A percentile compares a stretch with the other conserved stretches of the same genome.
These are phyloP conservation scores for Eidolon dupreanum DNA, from an alignment of 2,797 vertebrate species.

Conservation along the genomic window DNA sequence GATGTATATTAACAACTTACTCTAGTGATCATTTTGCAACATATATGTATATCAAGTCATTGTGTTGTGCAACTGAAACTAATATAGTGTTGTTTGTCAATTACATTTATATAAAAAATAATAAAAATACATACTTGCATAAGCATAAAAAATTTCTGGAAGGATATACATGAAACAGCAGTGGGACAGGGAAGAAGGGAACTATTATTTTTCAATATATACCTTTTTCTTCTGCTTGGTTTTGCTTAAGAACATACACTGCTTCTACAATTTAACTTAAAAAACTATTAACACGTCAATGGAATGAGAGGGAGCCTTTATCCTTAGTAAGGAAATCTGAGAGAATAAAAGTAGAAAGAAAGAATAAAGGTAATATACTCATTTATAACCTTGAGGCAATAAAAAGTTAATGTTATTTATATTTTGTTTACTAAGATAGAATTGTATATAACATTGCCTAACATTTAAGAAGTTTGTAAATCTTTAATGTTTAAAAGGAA, in stretches of 20 bases:
- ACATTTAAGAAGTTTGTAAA: neutral
- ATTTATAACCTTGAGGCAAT: neutral
- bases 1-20: neutral
- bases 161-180: neutral
- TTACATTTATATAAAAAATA: neutral
- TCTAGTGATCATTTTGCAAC: neutral
- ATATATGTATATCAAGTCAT: neutral
- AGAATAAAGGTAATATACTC: neutral
- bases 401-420: neutral
- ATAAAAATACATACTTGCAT: neutral
- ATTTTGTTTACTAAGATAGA: neutral
- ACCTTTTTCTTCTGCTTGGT: neutral
- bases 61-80: neutral
- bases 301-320: neutral
- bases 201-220: neutral
- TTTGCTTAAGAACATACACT: conserved; percentile 17
- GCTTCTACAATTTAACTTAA: neutral
- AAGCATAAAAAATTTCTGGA: neutral
- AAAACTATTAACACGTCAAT: neutral
- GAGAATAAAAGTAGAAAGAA: neutral
- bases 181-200: neutral
- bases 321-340: neutral
- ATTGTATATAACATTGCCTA: neutral
- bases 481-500: neutral
- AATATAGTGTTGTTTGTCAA: neutral